Conservation (phyloP, 2,113 vertebrate genomes). For the Triplophysa dalaica region DNA sequence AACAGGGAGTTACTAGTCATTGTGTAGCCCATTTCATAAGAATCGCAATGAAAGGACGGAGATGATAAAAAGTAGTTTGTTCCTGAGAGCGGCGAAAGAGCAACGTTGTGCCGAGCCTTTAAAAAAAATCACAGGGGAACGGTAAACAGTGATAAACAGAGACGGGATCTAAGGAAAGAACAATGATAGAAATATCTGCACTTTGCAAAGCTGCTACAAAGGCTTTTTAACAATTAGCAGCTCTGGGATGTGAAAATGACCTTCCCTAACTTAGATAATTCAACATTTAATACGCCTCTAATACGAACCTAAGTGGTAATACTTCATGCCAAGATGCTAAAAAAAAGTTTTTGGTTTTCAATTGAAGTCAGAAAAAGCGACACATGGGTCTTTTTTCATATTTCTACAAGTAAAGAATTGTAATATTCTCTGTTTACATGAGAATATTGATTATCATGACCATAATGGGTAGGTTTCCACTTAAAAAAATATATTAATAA, state of each 20-base stretch:
- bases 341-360: background rate
- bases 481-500: no score
- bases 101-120: slow-evolving; percentile 13
- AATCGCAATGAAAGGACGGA: slow-evolving; percentile 40
- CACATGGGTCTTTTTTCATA: no score
- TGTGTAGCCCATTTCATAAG: slow-evolving; percentile 42
- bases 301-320: background rate
- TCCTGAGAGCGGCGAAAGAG: slow-evolving; percentile 33
- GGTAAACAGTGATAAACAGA: slow-evolving; percentile 31
- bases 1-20: slow-evolving; percentile 42
- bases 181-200: background rate
- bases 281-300: background rate
- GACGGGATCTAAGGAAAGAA: slow-evolving; percentile 11
- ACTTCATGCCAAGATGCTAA: background rate
- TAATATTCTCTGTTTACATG: no score
- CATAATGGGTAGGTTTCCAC: no score
- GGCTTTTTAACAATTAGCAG: background rate
- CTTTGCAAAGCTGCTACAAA: background rate
- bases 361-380: background rate
- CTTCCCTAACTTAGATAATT: background rate
- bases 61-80: slow-evolving; percentile 9
- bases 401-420: no score
- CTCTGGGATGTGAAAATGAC: background rate
- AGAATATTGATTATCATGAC: no score
- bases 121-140: slow-evolving; percentile 19